Evolutionary conservation across 2,113 vertebrate species (phyloP), one percentile per base, ranked within the genome.

Genomic region (Alaudala cheleensis): DNA sequence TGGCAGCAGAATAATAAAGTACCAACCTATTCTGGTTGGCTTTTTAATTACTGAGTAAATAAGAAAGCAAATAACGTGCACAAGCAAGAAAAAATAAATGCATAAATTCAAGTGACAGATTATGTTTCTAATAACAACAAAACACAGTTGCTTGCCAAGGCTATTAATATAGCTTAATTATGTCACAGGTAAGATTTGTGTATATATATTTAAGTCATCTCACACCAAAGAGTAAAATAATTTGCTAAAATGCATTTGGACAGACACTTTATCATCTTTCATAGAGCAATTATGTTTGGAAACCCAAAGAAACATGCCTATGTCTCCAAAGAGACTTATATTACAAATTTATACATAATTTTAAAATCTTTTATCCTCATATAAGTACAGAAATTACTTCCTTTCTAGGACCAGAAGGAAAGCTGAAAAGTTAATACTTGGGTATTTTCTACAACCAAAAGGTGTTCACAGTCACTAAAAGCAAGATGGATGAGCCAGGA

Each of bases 161-260:
- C 74, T 88, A 93, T 90, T 92, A 96, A 90, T 92, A 86, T 45
- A 71, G 34, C 70, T 83, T 93, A 93, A 86, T 95, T 88, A 92
- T 83, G 64, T 83, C 67, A 93, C 60, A 77, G 60, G 90, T 83
- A 95, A 88, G 74, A 86, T 82, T 72, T 70, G 49, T 77, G 42
- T 78, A 83, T 62, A 86, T 93, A 94, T 93, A 82, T 78, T 93
- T 73, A 93, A 66, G 49, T 64, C 26, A 80, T 28, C 56, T 86
- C 47, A 77, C 34, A 83, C 12, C 20, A 95, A 94, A 80, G 58
- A 88, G 34, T 90, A 80, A 82, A 95, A 91, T 21, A 74, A 80
- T 66, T 83, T 81, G 47, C 89, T 88, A 78, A 88, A 88, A 88
- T 47, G 19, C 47, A 73, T 82, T 93, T 93, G 72, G 82, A 93